Conservation (phyloP, 2,888 invertebrate genomes). For the Sesia bembeciformis region DNA sequence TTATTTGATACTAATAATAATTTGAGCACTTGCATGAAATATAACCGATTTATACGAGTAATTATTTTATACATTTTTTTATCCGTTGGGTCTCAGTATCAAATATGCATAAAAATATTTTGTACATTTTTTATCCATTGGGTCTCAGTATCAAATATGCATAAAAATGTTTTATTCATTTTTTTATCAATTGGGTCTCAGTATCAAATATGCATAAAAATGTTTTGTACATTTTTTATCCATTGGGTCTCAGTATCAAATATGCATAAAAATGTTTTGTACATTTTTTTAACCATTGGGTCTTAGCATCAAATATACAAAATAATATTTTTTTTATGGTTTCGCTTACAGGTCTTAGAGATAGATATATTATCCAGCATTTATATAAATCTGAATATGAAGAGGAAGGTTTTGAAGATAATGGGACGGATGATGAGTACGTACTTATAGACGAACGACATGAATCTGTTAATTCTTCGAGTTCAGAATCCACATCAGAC, state of each 20-base stretch:
- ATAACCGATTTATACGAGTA: background rate
- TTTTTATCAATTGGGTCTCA: slow-evolving; percentile 1
- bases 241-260: no score
- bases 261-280: no score
- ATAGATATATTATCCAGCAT: background rate
- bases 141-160: no score
- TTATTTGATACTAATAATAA: background rate
- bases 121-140: no score
- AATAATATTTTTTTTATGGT: background rate
- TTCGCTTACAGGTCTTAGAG: background rate
- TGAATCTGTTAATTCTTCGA: background rate
- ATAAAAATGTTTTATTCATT: background rate
- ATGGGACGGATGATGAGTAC: background rate
- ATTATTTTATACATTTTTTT: background rate
- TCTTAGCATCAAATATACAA: background rate
- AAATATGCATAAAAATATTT: background rate
- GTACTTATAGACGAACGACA: background rate
- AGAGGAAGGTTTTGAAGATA: slow-evolving; percentile 1
- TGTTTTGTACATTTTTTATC: background rate
- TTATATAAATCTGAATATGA: background rate
- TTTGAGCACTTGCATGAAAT: background rate
- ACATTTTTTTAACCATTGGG: slow-evolving; percentile 1
- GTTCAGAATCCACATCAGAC: background rate
- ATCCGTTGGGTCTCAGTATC: background rate
- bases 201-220: background rate